Base-by-base conservation (phyloP, 1,140 invertebrate species). In the Pogonomyrmex californicus region DNA sequence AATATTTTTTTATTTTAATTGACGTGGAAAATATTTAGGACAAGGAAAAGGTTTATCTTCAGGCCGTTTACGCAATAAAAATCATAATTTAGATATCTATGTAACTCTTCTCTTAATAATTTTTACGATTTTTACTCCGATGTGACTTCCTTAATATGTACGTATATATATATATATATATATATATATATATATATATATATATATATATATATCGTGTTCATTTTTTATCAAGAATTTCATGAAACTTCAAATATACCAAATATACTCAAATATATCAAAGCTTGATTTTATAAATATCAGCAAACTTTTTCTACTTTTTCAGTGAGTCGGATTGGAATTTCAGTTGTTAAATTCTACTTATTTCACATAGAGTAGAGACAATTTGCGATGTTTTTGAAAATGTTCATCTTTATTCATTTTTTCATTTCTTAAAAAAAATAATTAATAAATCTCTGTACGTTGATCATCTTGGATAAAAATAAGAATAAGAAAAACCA, bases 401-500 rank as follows among this genome's bases (percentile, higher is more conserved):
- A 63, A 47, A 33, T 14, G 1, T 60, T 14, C 12, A 12, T 4
- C 7, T 63, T 49, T 23, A 23, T 23, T 78, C 2, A 14, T 41
- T 2, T 41, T n/a, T 58, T 23, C 23, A 23, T 23, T 23, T 75
- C 36, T 49, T 47, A 36, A 7, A 1, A 5, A 38, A 36, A 58
- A 47, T 71, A 23, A 23, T 23, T 23, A 23, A 23, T 58, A 71
- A 71, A 17, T 60, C 0, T 1, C 2, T 58, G 30, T n/a, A 71
- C 33, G 51, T 78, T 51, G n/a, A 51, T 66, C 10, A 51, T 79
- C 2, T 60, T 70, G 0, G 9, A 36, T n/a, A 70, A 23, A 63
- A 79, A 63, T 1, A 36, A 65, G 10, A 65, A 79, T 14, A 65
- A 66, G 41, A 65, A 54, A 44, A 23, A 44, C 38, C 12, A 36